Evolutionary conservation across 2,797 vertebrate genomes (phyloP).

Genomic region (Melanogrammus aeglefinus): DNA sequence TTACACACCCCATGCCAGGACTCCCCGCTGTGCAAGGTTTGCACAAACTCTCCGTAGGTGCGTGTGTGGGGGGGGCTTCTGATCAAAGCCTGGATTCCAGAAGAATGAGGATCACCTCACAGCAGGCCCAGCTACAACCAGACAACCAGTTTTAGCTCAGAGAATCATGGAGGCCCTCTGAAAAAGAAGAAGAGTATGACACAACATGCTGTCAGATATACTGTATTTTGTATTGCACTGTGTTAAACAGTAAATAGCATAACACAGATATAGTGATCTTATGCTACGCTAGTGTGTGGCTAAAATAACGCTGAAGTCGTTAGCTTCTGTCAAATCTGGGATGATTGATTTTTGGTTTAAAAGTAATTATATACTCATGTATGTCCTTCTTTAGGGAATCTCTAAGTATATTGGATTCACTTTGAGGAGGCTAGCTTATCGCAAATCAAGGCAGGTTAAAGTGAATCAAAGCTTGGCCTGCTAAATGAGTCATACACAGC

Average conservation of each 20-base stretch:
- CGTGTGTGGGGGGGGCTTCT: neutral
- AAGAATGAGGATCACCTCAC: neutral
- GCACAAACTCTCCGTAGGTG: neutral
- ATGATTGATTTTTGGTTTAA: neutral
- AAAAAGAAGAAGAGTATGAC: neutral
- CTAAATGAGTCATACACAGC: neutral
- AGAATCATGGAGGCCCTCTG: neutral
- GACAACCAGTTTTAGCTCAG: neutral
- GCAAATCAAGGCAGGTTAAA: conserved; percentile 4
- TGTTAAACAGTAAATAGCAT: neutral
- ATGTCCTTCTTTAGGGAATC: neutral
- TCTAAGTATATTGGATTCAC: conserved; percentile 7
- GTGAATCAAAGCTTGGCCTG: conserved; percentile 9
- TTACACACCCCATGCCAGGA: neutral
- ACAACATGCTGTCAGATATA: neutral
- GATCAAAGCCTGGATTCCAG: conserved; percentile 5
- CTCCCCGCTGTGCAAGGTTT: neutral
- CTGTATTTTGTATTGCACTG: neutral
- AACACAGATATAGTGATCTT: neutral
- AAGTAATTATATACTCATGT: neutral
- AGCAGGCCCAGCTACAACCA: neutral
- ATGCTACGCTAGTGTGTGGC: neutral
- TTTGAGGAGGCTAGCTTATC: neutral
- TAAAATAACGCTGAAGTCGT: neutral
- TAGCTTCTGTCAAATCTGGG: neutral